These are phyloP conservation scores for Hydrotaea diabolus DNA, from an alignment of 2,888 invertebrate genomes.

Conservation along the genomic window DNA sequence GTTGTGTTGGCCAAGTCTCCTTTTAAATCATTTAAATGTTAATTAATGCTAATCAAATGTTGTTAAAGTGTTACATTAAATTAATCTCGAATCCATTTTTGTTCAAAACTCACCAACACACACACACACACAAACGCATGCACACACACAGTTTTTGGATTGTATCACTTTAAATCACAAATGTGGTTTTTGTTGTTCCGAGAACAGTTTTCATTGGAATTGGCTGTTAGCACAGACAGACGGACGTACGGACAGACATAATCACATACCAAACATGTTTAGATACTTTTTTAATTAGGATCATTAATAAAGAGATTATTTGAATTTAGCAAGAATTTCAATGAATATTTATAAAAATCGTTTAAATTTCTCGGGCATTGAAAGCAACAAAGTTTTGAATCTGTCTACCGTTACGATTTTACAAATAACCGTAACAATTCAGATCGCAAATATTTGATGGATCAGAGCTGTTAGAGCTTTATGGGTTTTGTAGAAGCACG, in stretches of 20 bases:
- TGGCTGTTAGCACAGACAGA: background rate
- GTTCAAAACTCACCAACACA: background rate
- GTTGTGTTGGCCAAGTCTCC: slow-evolving; percentile 4
- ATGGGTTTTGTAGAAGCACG: no score
- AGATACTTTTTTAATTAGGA: slow-evolving; percentile 17
- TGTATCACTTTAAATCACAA: background rate
- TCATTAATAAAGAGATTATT: slow-evolving; percentile 8
- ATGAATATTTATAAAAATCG: slow-evolving; percentile 4
- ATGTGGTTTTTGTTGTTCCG: slow-evolving; percentile 26
- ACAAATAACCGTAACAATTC: background rate
- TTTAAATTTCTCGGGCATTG: background rate
- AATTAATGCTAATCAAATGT: slow-evolving; percentile 51
- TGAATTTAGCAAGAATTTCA: background rate
- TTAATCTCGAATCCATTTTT: slow-evolving; percentile 37
- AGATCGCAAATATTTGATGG: no score
- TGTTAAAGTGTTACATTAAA: slow-evolving; percentile 52
- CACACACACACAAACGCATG: background rate
- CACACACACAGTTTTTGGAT: background rate
- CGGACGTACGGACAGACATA: background rate
- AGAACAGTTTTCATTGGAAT: slow-evolving; percentile 41
- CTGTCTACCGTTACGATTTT: background rate
- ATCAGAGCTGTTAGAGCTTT: no score
- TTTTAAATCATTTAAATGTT: slow-evolving; percentile 40
- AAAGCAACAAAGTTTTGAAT: background rate
- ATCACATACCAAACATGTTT: slow-evolving; percentile 11